Percentiles rank a stretch among this genome's conserved stretches.
Evolutionary conservation across 1,140 invertebrate genomes (phyloP).

Genomic region (Panagrolaimus sp.): DNA sequence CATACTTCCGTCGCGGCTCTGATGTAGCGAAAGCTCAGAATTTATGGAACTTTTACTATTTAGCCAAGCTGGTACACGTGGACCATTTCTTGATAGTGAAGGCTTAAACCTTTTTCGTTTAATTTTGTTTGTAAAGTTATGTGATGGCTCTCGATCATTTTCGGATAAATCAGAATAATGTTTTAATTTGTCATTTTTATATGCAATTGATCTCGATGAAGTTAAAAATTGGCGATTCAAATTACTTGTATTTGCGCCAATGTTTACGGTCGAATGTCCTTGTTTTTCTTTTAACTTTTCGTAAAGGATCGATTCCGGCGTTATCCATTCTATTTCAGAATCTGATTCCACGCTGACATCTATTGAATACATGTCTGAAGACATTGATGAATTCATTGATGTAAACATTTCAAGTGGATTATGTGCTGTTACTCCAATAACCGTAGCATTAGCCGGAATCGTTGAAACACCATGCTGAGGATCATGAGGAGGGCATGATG

Average conservation of each 20-base stretch:
- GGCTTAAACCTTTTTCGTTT: slow-evolving; percentile 24
- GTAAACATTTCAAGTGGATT: slow-evolving; percentile 35
- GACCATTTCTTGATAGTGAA: slow-evolving; percentile 32
- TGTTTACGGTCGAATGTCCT: not conserved
- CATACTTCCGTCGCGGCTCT: slow-evolving; percentile 17
- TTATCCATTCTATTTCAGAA: slow-evolving; percentile 56
- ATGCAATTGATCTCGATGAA: slow-evolving; percentile 9
- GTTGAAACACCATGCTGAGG: not conserved
- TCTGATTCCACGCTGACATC: slow-evolving; percentile 53
- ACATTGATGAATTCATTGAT: slow-evolving; percentile 56
- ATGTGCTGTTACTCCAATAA: slow-evolving; percentile 1
- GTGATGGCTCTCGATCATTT: slow-evolving; percentile 22
- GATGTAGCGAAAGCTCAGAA: slow-evolving; percentile 35
- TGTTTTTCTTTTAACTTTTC: slow-evolving; percentile 18
- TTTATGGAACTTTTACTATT: slow-evolving; percentile 30
- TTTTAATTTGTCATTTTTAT: slow-evolving; percentile 32
- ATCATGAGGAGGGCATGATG: slow-evolving; percentile 11
- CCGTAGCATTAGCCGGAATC: slow-evolving; percentile 2
- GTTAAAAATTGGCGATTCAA: not conserved
- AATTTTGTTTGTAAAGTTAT: not conserved
- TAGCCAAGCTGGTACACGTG: slow-evolving; percentile 34
- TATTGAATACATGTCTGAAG: slow-evolving; percentile 55
- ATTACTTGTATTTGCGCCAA: not conserved
- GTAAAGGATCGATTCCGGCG: slow-evolving; percentile 50
- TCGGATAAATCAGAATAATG: slow-evolving; percentile 40